phyloP scores from a whole-genome alignment of 2,888 invertebrate species.

The Charanyca ferruginea region DNA sequence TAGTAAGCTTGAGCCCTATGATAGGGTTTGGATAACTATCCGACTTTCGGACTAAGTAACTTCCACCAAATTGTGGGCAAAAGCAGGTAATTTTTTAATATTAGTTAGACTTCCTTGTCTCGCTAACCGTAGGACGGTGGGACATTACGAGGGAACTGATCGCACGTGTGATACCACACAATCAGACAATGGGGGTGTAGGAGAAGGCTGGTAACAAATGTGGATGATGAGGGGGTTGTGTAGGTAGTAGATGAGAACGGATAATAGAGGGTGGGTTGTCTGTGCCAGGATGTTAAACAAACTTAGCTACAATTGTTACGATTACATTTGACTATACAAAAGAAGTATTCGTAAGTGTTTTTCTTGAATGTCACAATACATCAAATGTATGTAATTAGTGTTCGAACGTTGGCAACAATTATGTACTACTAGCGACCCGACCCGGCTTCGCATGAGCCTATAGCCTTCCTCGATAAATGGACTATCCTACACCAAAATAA shows the following conservation, averaged over 20 bases:
- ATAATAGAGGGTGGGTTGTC: slow-evolving; percentile 15
- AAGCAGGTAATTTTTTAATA: too few species aligned
- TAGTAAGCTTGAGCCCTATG: too few species aligned
- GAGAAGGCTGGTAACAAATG: background rate
- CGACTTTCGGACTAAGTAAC: too few species aligned
- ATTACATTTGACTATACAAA: too few species aligned
- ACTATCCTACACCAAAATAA: too few species aligned
- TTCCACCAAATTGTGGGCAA: too few species aligned
- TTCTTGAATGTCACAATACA: background rate
- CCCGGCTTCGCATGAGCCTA: too few species aligned
- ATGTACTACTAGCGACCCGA: too few species aligned
- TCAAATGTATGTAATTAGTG: background rate
- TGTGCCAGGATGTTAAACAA: background rate
- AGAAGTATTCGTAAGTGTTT: too few species aligned
- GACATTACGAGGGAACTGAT: slow-evolving; percentile 25
- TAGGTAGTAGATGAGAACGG: background rate
- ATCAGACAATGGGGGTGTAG: slow-evolving; percentile 13
- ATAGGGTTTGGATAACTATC: too few species aligned
- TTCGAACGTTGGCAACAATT: too few species aligned
- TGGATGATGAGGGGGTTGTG: background rate
- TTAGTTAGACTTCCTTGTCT: background rate
- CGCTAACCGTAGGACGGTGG: background rate
- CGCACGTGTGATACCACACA: slow-evolving; percentile 38
- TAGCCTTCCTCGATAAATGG: too few species aligned
- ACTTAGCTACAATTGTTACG: background rate